Conservation (phyloP, 1,140 invertebrate species). For the Drosophila nikananu region DNA sequence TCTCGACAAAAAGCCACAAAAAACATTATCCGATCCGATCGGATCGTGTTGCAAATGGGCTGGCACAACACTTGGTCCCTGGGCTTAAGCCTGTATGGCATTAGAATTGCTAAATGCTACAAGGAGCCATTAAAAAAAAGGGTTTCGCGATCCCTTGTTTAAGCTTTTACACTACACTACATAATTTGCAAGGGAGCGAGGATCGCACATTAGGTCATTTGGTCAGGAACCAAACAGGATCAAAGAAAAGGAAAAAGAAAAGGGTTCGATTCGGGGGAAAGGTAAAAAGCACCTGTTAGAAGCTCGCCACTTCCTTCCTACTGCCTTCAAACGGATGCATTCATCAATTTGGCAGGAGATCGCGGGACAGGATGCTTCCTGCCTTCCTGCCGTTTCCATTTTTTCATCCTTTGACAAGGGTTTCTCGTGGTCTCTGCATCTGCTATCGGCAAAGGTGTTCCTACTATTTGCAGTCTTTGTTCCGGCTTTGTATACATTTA, state of each 20-base stretch:
- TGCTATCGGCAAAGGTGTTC: constrained; percentile 51
- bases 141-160: constrained; percentile 47
- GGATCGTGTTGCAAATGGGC: constrained; percentile 64
- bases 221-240: constrained; percentile 44
- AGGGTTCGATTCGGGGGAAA: background rate
- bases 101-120: constrained; percentile 80
- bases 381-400: background rate
- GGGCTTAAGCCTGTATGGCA: constrained; percentile 31
- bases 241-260: background rate
- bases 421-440: constrained; percentile 49
- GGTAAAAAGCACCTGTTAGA: constrained; percentile 65
- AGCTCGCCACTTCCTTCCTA: constrained; percentile 63
- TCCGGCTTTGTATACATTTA: constrained; percentile 16
- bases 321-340: constrained; percentile 79
- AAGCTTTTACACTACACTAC: constrained; percentile 67
- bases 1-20: background rate
- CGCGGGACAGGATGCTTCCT: constrained; percentile 61
- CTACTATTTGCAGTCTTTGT: constrained; percentile 26
- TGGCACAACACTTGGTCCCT: constrained; percentile 55
- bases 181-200: constrained; percentile 58
- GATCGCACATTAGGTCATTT: constrained; percentile 77
- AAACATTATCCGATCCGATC: constrained; percentile 28
- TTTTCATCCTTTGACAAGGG: constrained; percentile 64
- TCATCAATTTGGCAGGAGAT: constrained; percentile 78
- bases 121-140: constrained; percentile 21